Evolutionary conservation across 2,113 vertebrate genomes (phyloP), one percentile per base, ranked within the genome.

Genomic region (Heterochromis multidens): DNA sequence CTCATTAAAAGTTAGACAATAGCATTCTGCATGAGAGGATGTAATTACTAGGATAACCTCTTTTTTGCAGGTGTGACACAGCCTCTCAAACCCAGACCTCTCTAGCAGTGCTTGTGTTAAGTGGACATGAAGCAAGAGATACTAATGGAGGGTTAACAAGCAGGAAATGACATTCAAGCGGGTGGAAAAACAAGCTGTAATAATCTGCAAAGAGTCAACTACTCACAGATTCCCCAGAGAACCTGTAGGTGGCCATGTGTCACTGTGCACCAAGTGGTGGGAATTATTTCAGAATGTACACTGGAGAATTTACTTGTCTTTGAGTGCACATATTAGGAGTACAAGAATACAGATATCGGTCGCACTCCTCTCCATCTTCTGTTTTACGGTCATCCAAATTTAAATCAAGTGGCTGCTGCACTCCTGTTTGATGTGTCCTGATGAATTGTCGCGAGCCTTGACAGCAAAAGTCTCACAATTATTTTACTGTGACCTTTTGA

Each of bases 121-220:
- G 89, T 91, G 91, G 91, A 77, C 84, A 43, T 2, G 52, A 86
- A 77, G 74, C 57, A 63, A 74, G 62, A 80, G 57, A 57, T n/a
- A 67, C 79, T 90, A 95, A 93, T 93, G 88, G 87, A 78, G 82
- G 85, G 77, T 81, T 92, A 93, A 94, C 85, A 61, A 92, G 89
- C 86, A 86, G 87, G 87, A 93, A 93, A 94, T 92, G 83, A 76
- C 90, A 81, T 85, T 81, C 61, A 62, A 81, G 82, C 80, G 14
- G 33, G 77, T 58, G 92, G 84, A 87, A 88, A 90, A 82, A 89
- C 87, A 89, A 86, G 67, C 87, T 77, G 85, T 67, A 77, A 84
- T 86, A 87, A 67, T 89, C 88, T 85, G 88, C 74, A 86, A 90
- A 91, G 65, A 89, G 70, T 62, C 72, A 54, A 58, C 82, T 43